Conservation (phyloP, 2,797 vertebrate genomes). For the Hypotaenidia okinawae region DNA sequence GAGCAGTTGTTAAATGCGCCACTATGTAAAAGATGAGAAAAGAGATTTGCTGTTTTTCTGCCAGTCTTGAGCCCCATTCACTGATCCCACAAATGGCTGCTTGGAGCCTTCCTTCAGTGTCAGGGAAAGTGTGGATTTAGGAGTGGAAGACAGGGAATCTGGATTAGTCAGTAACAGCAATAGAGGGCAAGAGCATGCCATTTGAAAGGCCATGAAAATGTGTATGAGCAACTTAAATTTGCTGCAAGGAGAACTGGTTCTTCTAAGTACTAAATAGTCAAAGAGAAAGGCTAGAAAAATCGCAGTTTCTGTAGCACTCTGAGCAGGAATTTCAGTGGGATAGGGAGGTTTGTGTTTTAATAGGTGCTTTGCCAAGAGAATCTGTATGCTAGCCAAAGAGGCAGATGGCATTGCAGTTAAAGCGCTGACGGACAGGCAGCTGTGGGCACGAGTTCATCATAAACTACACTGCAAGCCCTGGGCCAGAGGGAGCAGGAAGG, state of each 20-base stretch:
- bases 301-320: background rate
- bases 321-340: background rate
- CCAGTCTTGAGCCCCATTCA: background rate
- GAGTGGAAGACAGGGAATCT: background rate
- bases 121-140: background rate
- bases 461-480: background rate
- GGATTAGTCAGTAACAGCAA: background rate
- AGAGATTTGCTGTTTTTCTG: background rate
- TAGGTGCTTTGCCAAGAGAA: background rate
- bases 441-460: background rate
- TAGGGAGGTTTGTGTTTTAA: background rate
- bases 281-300: background rate
- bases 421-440: background rate
- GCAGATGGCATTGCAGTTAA: background rate
- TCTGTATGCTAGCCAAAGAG: background rate
- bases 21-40: background rate
- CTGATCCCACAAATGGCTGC: background rate
- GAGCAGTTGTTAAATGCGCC: background rate
- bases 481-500: background rate
- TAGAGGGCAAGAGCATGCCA: background rate
- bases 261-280: background rate
- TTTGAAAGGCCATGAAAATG: background rate
- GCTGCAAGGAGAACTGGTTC: background rate
- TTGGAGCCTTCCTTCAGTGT: background rate
- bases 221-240: background rate